Base-by-base conservation (phyloP, 2,888 invertebrate genomes). In the Spodoptera picta region DNA sequence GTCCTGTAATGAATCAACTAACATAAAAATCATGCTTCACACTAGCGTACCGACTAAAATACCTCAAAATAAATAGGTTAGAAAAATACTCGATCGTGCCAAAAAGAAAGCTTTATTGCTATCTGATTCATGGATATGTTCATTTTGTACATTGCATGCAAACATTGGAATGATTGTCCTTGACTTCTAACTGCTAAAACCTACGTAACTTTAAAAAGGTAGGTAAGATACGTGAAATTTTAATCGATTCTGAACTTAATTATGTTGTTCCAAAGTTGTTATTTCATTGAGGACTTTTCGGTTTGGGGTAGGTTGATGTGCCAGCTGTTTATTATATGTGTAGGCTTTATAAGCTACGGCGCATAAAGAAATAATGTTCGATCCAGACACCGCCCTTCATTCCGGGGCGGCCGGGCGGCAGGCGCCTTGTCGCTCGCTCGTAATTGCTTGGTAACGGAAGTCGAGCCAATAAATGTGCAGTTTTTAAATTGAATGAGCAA, bases 371-470 rank as follows among this genome's bases (percentile, higher is more conserved):
- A 44, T 46, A 24, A 45, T 61, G 56, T 56, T 75, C 64, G 55
- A 57, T 61, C 59, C 51, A 65, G 67, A 61, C 73, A 60, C 60
- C 67, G 48, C 73, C 74, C 73, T 68, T 46, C 56, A 57, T 65
- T 60, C 58, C 2, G 23, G 64, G 59, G 54, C 44, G 53, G 50
- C 31, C 24, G 60, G 59, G 49, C 60, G 60, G 7, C 58, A 47
- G 51, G 54, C 50, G 60, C 49, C 53, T 54, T 51, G 58, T 43
- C 51, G 50, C 42, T 52, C 55, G 43, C 42, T 27, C 47, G 9
- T 65, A 61, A 76, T 65, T 75, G 62, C 73, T 49, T 69, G 47
- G 73, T 23, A 75, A 73, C 73, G 57, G 46, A 59, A 62, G 44
- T 54, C 45, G 48, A 3, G 19, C 53, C 51, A 52, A 61, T 68